A percentile compares a stretch with the other conserved stretches of the same genome.
Conservation (phyloP, 2,113 vertebrate genomes). For the Xiphophorus maculatus region DNA sequence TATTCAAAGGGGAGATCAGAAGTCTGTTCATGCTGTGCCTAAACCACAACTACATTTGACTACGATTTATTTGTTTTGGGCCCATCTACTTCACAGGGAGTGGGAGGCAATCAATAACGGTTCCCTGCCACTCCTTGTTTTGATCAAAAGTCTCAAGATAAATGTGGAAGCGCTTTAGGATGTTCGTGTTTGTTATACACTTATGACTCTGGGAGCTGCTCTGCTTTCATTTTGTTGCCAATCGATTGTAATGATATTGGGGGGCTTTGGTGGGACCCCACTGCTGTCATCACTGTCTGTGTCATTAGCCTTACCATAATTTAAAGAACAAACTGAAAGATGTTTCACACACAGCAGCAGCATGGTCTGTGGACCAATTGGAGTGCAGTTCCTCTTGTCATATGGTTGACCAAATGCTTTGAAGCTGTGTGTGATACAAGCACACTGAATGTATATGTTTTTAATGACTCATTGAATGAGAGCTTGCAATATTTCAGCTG, state of each 20-base stretch:
- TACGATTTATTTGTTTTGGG: conserved; percentile 73
- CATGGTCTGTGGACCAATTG: not conserved
- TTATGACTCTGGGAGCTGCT: conserved; percentile 20
- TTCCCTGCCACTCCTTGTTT: conserved; percentile 62
- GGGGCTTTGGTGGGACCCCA: conserved; percentile 30
- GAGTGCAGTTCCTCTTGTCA: conserved; percentile 22
- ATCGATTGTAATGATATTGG: conserved; percentile 32
- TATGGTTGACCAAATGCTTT: conserved; percentile 14
- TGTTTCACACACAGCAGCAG: conserved; percentile 29
- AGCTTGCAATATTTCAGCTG: conserved; percentile 49
- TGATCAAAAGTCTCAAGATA: conserved; percentile 45
- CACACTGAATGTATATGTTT: conserved; percentile 31
- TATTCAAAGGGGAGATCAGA: conserved; percentile 74
- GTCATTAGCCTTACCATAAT: conserved; percentile 43
- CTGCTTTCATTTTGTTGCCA: conserved; percentile 17
- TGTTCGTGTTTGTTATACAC: conserved; percentile 26
- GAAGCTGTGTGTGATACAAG: conserved; percentile 34
- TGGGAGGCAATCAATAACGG: conserved; percentile 51
- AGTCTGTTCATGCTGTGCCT: conserved; percentile 67
- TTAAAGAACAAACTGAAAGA: conserved; percentile 31
- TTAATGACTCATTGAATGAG: conserved; percentile 40
- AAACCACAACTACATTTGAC: conserved; percentile 66
- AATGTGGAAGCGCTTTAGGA: conserved; percentile 48
- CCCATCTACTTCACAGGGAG: conserved; percentile 53
- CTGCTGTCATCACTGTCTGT: conserved; percentile 47